Base-by-base conservation (phyloP, 2,797 vertebrate genomes). In the Enteromius afrohamiltoni region DNA sequence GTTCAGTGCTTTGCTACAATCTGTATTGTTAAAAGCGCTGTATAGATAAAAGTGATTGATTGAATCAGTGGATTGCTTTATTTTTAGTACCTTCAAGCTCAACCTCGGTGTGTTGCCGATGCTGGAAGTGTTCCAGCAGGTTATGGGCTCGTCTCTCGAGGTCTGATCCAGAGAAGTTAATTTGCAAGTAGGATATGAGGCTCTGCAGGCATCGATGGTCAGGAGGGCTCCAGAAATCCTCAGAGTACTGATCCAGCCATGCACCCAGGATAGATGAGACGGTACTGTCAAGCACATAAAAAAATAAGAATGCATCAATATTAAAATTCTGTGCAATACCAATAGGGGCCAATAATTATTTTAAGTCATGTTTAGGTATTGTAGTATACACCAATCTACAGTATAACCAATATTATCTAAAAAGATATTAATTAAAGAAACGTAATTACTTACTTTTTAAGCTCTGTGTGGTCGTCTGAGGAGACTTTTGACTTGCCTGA, bases 181-280 rank as follows among this genome's bases (percentile, higher is more conserved):
- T 93, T 67, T 93, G 93, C 77, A 97, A 93, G 0, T 96, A 97
- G 49, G 95, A 92, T 89, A 96, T 94, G 81, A 97, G 95, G 84
- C 95, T 95, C 90, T 93, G 95, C 84, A 97, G 94, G 89, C 95
- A 96, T 88, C 92, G 3, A 0, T 95, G 96, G 78, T 96, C 95
- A 0, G 95, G 95, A 4, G 95, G 95, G 65, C 95, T 95, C 70
- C 94, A 95, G 91, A 97, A 97, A 78, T 97, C 96, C 87, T 97
- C 96, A 0, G 96, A 96, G 85, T 97, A 97, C 88, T 97, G 96
- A 90, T 97, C 96, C 89, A 97, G 91, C 96, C 96, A 96, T 58
- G 96, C 95, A 0, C 96, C 96, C 92, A 97, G 92, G 91, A 97
- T 96, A 89, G 96, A 96, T 34, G 96, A 97, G 91, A 97, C 94